Conservation (phyloP, 2,888 invertebrate species). For the Macaria notata region DNA sequence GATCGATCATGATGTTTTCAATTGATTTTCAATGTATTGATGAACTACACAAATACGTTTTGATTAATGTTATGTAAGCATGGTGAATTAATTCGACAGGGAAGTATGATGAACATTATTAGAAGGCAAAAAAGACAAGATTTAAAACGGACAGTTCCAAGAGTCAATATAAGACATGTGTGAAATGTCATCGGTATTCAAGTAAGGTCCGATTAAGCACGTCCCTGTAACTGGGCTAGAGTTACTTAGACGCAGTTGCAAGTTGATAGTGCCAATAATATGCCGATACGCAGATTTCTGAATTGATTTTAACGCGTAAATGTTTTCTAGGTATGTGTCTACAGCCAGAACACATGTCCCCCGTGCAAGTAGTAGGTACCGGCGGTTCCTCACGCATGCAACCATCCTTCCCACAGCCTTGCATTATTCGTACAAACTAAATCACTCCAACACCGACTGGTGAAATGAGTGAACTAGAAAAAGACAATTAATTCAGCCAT, state of each 20-base stretch:
- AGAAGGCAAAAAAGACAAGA: too few species aligned
- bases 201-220: conserved; percentile 11
- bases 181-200: conserved; percentile 12
- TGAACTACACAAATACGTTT: background rate
- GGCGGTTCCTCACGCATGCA: conserved; percentile 40
- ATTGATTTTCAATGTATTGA: conserved; percentile 19
- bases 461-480: conserved; percentile 34
- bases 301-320: conserved; percentile 20
- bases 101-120: too few species aligned
- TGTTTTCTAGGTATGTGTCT: conserved; percentile 31
- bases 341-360: conserved; percentile 44
- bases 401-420: conserved; percentile 48
- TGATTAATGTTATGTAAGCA: too few species aligned
- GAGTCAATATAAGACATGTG: conserved; percentile 9
- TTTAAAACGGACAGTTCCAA: background rate
- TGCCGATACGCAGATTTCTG: conserved; percentile 7
- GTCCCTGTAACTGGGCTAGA: conserved; percentile 13
- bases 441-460: conserved; percentile 27
- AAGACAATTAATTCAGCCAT: conserved; percentile 33
- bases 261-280: conserved; percentile 9
- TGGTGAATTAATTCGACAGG: too few species aligned
- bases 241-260: conserved; percentile 4
- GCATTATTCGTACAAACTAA: conserved; percentile 41
- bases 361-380: conserved; percentile 13
- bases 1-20: conserved; percentile 23